These are phyloP conservation scores for Trichogramma evanescens DNA, from an alignment of 2,888 invertebrate species.

Conservation along the genomic window DNA sequence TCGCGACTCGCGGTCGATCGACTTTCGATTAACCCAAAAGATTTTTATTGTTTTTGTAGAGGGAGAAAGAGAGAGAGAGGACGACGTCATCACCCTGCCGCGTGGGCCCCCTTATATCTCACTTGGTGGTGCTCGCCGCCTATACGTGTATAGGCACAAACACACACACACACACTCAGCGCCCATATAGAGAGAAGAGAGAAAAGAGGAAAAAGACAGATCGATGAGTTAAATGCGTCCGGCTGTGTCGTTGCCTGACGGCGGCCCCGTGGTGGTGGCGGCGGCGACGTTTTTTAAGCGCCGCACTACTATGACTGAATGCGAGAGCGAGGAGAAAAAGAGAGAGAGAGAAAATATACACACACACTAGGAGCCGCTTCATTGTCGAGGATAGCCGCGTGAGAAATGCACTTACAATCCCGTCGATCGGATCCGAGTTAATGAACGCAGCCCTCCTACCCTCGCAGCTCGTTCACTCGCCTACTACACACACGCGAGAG, in stretches of 20 bases:
- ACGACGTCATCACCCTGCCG: background rate
- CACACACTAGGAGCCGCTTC: background rate
- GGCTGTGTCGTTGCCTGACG: constrained; percentile 6
- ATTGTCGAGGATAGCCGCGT: constrained; percentile 2
- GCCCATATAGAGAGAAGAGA: background rate
- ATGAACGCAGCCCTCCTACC: background rate
- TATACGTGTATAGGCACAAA: too few relatives aligned
- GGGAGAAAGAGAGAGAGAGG: too few relatives aligned
- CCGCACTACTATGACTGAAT: too few relatives aligned
- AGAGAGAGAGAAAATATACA: too few relatives aligned
- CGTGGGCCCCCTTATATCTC: background rate
- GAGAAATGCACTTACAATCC: constrained; percentile 21
- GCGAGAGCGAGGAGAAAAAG: too few relatives aligned
- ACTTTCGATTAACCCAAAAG: constrained; percentile 38
- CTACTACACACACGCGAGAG: constrained; percentile 5
- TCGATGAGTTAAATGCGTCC: constrained; percentile 19
- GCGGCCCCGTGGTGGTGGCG: background rate
- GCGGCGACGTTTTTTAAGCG: background rate
- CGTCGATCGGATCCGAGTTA: constrained; percentile 11
- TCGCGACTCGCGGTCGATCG: constrained; percentile 37
- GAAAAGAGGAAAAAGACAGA: constrained; percentile 4
- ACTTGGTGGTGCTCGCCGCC: too few relatives aligned
- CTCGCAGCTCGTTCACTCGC: background rate
- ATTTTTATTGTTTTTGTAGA: constrained; percentile 25
- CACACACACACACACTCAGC: too few relatives aligned